These are phyloP conservation scores for Ahaetulla prasina DNA, from an alignment of 2,113 vertebrate genomes.

Conservation along the genomic window DNA sequence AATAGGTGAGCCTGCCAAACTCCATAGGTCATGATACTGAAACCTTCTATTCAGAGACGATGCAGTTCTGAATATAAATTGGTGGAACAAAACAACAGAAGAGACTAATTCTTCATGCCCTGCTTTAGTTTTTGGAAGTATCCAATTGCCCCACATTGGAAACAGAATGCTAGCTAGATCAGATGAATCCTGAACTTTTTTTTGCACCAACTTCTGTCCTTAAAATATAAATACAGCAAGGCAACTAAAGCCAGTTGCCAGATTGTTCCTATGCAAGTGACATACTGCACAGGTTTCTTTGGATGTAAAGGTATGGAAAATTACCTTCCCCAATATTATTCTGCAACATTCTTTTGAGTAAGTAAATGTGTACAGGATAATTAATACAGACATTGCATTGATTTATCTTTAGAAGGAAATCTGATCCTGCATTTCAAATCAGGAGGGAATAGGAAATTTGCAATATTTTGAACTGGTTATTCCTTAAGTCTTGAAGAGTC, in stretches of 20 bases:
- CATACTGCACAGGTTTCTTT: not conserved
- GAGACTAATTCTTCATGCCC: not conserved
- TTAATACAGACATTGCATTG: not conserved
- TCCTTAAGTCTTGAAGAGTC: not conserved
- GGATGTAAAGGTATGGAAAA: not conserved
- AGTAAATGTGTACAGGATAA: not conserved
- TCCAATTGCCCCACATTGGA: not conserved
- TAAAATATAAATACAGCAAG: not conserved
- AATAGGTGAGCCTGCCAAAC: not conserved
- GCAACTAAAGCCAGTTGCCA: not conserved
- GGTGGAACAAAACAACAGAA: not conserved
- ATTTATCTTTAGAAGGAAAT: not conserved
- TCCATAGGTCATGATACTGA: not conserved
- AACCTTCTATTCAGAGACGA: not conserved
- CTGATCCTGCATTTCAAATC: not conserved
- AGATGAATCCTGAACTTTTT: not conserved
- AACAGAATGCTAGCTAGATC: not conserved
- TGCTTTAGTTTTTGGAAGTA: not conserved
- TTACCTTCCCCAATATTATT: not conserved
- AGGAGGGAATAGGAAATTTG: not conserved
- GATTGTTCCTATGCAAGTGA: not conserved
- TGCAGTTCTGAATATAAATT: not conserved
- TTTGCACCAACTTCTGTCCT: not conserved
- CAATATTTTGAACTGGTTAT: not conserved
- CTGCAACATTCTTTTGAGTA: not conserved